A percentile compares a stretch with the other conserved stretches of the same genome.
phyloP scores from a whole-genome alignment of 2,888 invertebrate genomes.

The Drosophila mercatorum region DNA sequence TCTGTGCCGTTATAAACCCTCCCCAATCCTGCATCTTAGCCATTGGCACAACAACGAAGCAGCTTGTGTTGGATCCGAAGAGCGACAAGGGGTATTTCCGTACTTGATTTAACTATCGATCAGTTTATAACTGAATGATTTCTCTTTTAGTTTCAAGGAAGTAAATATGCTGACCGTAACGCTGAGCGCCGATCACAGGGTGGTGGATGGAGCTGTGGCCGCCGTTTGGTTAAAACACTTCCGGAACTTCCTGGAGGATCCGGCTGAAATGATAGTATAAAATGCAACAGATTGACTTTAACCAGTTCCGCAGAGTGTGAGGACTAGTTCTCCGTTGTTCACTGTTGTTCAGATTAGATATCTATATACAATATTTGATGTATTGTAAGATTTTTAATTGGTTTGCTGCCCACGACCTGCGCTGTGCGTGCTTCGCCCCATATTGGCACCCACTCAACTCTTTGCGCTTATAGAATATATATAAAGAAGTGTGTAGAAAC shows the following conservation, averaged over 20 bases:
- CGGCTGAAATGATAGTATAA: constrained; percentile 96
- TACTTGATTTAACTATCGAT: not conserved
- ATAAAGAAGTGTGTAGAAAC: constrained; percentile 39
- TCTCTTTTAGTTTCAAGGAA: constrained; percentile 87
- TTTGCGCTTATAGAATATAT: constrained; percentile 25
- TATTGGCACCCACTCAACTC: constrained; percentile 33
- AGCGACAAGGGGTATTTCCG: constrained; percentile 89
- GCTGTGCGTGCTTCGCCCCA: constrained; percentile 12
- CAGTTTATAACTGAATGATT: not conserved
- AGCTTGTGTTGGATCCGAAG: constrained; percentile 90
- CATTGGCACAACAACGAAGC: constrained; percentile 91
- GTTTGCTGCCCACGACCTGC: constrained; percentile 26
- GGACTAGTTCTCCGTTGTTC: constrained; percentile 1
- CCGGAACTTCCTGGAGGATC: constrained; percentile 95
- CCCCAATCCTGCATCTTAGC: constrained; percentile 98
- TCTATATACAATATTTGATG: constrained; percentile 12
- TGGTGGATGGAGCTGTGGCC: constrained; percentile 98
- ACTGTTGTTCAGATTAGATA: constrained; percentile 2
- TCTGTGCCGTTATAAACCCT: constrained; percentile 97
- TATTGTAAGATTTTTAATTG: constrained; percentile 59
- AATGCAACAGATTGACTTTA: constrained; percentile 15
- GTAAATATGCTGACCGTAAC: constrained; percentile 94
- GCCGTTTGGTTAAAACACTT: constrained; percentile 97
- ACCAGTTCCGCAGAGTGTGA: not conserved
- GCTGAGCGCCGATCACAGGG: constrained; percentile 98